These are phyloP conservation scores for Tragelaphus strepsiceros DNA, from an alignment of 2,113 vertebrate species.

Conservation along the genomic window DNA sequence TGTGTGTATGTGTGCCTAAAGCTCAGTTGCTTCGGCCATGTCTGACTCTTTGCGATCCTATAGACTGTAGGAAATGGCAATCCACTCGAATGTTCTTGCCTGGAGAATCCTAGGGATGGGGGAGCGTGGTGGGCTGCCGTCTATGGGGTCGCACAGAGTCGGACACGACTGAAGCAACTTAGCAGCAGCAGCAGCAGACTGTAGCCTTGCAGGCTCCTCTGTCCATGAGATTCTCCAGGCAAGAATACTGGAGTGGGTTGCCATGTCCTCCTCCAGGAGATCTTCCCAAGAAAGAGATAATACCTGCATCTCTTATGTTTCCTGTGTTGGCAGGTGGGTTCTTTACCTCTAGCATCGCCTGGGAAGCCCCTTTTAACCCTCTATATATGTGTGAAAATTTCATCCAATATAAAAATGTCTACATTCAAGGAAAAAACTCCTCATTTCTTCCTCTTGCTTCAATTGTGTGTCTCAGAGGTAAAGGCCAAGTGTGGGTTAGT, in stretches of 20 bases:
- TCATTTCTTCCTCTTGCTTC: not conserved
- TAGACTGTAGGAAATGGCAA: not conserved
- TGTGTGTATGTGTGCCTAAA: accelerated
- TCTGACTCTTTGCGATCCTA: not conserved
- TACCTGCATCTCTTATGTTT: not conserved
- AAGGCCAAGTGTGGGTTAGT: not conserved
- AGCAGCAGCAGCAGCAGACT: not conserved
- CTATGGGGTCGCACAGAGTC: too few species aligned
- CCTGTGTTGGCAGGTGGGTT: not conserved
- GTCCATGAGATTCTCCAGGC: not conserved
- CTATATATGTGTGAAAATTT: not conserved
- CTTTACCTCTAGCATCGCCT: not conserved
- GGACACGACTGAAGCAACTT: too few species aligned
- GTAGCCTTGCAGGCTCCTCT: not conserved
- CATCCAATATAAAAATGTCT: not conserved
- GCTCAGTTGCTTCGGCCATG: not conserved
- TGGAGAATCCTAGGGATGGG: too few species aligned
- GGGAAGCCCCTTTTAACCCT: not conserved
- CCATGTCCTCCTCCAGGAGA: not conserved
- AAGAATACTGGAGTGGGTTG: not conserved
- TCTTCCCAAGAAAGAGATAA: not conserved
- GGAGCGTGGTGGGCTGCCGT: too few species aligned
- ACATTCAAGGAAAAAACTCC: not conserved
- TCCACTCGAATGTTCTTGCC: too few species aligned
- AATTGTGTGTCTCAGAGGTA: not conserved